These are phyloP conservation scores for Cantharis rustica DNA, from an alignment of 2,888 invertebrate genomes.

Conservation along the genomic window DNA sequence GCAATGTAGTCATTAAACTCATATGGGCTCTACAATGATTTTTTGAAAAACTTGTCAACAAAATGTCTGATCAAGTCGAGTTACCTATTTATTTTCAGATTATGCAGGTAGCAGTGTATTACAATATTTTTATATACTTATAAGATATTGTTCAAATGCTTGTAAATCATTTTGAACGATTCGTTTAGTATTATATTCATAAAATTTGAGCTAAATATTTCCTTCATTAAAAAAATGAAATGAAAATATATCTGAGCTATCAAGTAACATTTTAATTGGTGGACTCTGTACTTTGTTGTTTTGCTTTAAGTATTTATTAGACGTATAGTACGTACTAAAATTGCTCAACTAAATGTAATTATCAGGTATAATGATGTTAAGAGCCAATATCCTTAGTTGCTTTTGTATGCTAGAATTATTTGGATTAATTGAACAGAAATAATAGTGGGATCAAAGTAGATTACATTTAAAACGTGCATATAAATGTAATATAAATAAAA, in stretches of 20 bases:
- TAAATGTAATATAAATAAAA: conserved; percentile 8
- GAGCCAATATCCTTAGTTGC: conserved; percentile 12
- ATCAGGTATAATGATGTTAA: conserved; percentile 5
- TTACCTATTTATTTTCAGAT: no score
- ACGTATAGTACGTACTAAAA: conserved; percentile 7
- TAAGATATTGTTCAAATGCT: no score
- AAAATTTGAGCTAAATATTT: no score
- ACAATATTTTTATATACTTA: no score
- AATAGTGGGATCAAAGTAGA: conserved; percentile 36
- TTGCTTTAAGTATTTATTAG: not conserved
- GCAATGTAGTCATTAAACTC: no score
- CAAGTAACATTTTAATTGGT: not conserved
- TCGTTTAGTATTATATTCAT: no score
- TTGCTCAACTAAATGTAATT: conserved; percentile 27
- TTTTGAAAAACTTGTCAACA: no score
- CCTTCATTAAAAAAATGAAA: not conserved
- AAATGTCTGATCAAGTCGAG: no score
- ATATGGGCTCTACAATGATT: no score
- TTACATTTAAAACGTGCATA: conserved; percentile 18
- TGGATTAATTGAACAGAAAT: conserved; percentile 9
- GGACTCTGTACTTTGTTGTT: not conserved
- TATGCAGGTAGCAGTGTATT: no score
- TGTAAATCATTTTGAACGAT: no score
- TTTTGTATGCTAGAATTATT: conserved; percentile 17
- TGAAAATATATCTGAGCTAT: not conserved